These are phyloP conservation scores for Archips crataeganus DNA, from an alignment of 2,888 invertebrate species.

Conservation along the genomic window DNA sequence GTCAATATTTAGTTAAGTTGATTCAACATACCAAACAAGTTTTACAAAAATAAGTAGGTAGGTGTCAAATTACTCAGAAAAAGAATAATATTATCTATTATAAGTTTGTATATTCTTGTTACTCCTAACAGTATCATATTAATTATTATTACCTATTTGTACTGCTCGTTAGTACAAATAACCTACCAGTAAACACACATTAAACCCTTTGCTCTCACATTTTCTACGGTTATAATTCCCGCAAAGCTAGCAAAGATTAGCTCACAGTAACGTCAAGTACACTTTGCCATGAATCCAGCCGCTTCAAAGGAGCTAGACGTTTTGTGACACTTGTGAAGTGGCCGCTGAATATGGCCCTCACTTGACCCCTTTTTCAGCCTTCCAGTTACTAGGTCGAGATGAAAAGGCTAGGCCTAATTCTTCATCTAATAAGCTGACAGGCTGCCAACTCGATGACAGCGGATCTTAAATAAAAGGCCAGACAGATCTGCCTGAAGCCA, in stretches of 20 bases:
- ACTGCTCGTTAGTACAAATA: too few relatives aligned
- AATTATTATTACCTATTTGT: too few relatives aligned
- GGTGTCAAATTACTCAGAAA: too few relatives aligned
- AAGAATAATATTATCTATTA: too few relatives aligned
- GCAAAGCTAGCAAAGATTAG: slow-evolving; percentile 31
- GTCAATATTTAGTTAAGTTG: too few relatives aligned
- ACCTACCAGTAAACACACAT: too few relatives aligned
- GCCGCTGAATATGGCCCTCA: slow-evolving; percentile 51
- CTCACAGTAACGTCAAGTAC: slow-evolving; percentile 43
- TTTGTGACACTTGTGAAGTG: slow-evolving; percentile 48
- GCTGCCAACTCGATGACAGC: background rate
- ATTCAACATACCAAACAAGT: too few relatives aligned
- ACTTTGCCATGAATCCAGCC: slow-evolving; percentile 37
- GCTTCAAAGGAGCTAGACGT: slow-evolving; percentile 45
- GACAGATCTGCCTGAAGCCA: background rate
- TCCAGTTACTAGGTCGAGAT: slow-evolving; percentile 58
- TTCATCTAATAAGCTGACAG: slow-evolving; percentile 17
- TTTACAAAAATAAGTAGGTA: too few relatives aligned
- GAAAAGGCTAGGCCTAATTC: slow-evolving; percentile 39
- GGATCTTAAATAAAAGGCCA: background rate
- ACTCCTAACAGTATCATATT: too few relatives aligned
- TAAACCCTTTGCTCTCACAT: background rate
- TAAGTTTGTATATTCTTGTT: too few relatives aligned
- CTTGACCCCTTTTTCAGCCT: slow-evolving; percentile 60
- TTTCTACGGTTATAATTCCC: background rate